phyloP scores from a whole-genome alignment of 2,113 vertebrate genomes.

The Ctenodactylus gundi region DNA sequence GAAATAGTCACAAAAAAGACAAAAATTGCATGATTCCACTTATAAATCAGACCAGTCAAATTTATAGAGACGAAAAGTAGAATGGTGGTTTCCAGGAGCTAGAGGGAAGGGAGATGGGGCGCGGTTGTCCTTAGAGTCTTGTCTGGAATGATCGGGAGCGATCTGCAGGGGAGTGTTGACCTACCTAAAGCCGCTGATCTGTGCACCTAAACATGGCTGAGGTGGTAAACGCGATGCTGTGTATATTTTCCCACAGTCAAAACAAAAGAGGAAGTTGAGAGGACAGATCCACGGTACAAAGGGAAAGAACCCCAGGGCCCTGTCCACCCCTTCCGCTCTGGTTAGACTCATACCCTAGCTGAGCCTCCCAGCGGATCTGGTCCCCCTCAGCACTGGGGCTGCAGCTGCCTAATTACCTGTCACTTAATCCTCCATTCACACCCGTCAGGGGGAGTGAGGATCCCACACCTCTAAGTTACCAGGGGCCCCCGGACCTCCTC shows the following conservation, averaged over 20 bases:
- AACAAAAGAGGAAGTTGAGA: not conserved
- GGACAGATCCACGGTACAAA: not conserved
- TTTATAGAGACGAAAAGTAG: not conserved
- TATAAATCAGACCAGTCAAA: not conserved
- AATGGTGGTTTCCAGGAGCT: not conserved
- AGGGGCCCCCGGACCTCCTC: not conserved
- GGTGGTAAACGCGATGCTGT: not conserved
- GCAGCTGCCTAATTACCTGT: slow-evolving; percentile 44
- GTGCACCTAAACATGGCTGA: not conserved
- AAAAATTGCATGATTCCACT: not conserved
- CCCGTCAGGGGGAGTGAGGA: not conserved
- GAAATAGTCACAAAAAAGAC: not conserved
- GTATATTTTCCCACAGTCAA: not conserved
- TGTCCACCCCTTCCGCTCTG: too few relatives aligned
- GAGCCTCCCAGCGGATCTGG: not conserved
- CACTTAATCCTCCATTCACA: slow-evolving; percentile 53
- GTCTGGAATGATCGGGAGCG: not conserved
- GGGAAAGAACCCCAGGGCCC: too few relatives aligned
- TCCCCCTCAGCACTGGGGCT: not conserved
- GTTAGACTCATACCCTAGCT: not conserved
- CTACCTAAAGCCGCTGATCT: not conserved
- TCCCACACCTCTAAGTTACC: slow-evolving; percentile 63
- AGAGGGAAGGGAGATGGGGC: too few relatives aligned
- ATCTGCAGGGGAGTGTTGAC: not conserved
- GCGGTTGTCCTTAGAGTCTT: not conserved